Conservation (phyloP, 2,113 vertebrate species). For the Mesitornis unicolor region DNA sequence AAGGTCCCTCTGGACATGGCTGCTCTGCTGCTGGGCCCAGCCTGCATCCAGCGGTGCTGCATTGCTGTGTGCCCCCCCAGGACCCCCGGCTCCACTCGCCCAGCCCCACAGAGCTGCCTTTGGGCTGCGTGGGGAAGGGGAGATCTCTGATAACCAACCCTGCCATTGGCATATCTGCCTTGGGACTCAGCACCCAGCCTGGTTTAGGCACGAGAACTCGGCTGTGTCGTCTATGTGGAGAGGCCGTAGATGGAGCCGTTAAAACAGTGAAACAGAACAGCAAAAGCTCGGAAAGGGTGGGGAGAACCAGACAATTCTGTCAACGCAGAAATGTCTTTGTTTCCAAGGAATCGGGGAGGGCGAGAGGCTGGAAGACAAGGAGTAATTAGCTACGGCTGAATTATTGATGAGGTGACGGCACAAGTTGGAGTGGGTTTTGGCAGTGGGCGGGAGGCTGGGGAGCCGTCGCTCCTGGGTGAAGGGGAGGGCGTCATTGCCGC, state of each 20-base stretch:
- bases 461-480: accelerated
- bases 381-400: conserved; percentile 15
- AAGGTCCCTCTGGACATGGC: no score
- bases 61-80: no score
- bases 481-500: neutral
- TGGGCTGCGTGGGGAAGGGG: neutral
- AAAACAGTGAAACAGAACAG: neutral
- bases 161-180: no score
- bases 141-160: neutral
- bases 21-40: no score
- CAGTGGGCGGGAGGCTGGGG: neutral
- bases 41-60: no score
- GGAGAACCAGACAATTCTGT: accelerated
- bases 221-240: neutral
- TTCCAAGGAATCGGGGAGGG: neutral
- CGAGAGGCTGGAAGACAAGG: neutral
- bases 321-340: neutral
- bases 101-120: accelerated
- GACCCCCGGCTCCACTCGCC: no score
- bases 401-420: conserved; percentile 39
- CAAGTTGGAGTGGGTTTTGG: neutral
- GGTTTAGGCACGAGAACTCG: neutral
- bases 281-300: neutral
- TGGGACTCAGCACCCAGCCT: neutral
- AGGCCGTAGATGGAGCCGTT: neutral